Evolutionary conservation across 2,797 vertebrate genomes (phyloP).

Genomic region (Mormyrops attenuatus): DNA sequence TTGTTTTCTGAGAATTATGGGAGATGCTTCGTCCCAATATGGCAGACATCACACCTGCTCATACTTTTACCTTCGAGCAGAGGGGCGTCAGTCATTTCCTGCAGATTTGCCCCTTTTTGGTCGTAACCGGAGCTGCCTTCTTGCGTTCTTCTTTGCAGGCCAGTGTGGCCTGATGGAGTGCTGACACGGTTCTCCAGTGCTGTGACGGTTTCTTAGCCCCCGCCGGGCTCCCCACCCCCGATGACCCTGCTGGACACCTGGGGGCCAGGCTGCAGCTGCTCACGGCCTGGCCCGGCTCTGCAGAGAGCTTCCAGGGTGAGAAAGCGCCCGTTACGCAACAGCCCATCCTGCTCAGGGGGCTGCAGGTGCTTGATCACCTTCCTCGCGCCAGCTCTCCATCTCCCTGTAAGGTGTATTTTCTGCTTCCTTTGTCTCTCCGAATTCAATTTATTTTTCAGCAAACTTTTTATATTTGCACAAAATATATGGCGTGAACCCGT

Average conservation of each 20-base stretch:
- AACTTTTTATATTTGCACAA: neutral
- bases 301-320: neutral
- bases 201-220: neutral
- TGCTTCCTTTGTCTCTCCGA: neutral
- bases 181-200: neutral
- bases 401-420: neutral
- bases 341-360: neutral
- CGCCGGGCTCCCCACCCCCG: neutral
- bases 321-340: neutral
- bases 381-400: neutral
- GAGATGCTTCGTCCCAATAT: neutral
- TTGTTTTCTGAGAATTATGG: neutral
- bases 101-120: neutral
- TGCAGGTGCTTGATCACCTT: neutral
- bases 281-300: neutral
- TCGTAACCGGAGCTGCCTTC: neutral
- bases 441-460: neutral
- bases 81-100: neutral
- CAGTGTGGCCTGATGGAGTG: neutral
- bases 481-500: neutral
- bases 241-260: neutral
- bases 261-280: neutral
- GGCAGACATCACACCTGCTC: neutral
- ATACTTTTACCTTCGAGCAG: neutral
- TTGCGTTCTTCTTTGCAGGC: neutral